Base-by-base conservation (phyloP, 64 coral and sea anemone genomes). In the Exaiptasia diaphana region DNA sequence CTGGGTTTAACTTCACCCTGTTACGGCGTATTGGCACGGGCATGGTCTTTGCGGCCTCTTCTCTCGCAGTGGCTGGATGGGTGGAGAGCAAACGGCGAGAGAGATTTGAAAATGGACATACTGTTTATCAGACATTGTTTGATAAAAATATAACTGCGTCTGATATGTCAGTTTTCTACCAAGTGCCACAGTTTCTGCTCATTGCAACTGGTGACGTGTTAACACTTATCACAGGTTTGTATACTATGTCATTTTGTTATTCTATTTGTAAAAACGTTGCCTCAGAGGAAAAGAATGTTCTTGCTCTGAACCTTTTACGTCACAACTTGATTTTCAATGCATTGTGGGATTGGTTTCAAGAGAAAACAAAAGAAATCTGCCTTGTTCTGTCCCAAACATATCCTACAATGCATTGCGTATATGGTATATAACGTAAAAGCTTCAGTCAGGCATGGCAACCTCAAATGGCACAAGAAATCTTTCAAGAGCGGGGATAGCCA, bases 21-120 rank as follows among this genome's bases (percentile, higher is more conserved):
- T 53, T 95, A 25, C 80, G 74, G 25, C 83, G 87, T 65, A 89
- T 95, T 65, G 73, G 80, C 17, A 80, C 63, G 25, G 91, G 91
- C 53, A 72, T 95, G 73, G 23, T 95, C 4, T 85, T 95, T 83
- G 80, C 86, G 0, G 80, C 86, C 18, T 53, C 73, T 5, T 95
- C 91, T 9, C 64, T 80, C 41, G 80, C 33, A 21, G 45, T 95
- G 3, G 91, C 91, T 22, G 86, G 91, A 5, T 57, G 38, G 34
- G 58, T 95, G 48, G 91, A 90, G 64, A 71, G 83, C 45, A 37
- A 55, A 78, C 49, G 88, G 28, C 83, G 80, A 41, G 4, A 39
- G n/a, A 68, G 40, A 58, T 81, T 77, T 14, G 20, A 45, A 42
- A 23, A 53, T 28, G 70, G 71, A 13, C 36, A 68, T 17, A 40